Conservation (phyloP, 2,113 vertebrate species). For the Chlorocebus sabaeus region DNA sequence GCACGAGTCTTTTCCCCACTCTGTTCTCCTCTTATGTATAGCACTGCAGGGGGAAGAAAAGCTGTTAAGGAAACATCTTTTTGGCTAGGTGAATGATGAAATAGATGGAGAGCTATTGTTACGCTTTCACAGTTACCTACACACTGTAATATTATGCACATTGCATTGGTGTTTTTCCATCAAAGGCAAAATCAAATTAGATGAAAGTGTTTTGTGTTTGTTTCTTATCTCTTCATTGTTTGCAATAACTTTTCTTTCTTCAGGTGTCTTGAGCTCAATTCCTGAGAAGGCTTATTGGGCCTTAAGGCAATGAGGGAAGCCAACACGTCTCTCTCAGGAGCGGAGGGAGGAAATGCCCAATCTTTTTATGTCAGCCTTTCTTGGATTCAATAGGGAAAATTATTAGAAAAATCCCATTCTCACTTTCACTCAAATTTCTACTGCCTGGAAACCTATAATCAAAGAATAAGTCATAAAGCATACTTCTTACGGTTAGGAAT, state of each 20-base stretch:
- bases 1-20: background rate
- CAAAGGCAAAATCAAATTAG: slow-evolving; percentile 44
- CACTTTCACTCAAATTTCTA: background rate
- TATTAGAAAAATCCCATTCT: background rate
- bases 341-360: background rate
- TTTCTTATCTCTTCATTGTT: slow-evolving; percentile 32
- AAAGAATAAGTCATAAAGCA: background rate
- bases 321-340: background rate
- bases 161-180: background rate
- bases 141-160: background rate
- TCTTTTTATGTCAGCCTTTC: background rate
- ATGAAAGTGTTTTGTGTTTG: slow-evolving; percentile 30
- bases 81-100: background rate
- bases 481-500: background rate
- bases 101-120: background rate
- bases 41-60: background rate
- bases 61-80: slow-evolving; percentile 10
- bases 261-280: slow-evolving; percentile 34
- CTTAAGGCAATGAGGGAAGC: background rate
- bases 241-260: slow-evolving; percentile 52
- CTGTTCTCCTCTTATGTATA: background rate
- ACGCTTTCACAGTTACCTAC: background rate
- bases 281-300: background rate
- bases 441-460: background rate
- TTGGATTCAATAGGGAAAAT: background rate